Evolutionary conservation across 1,140 invertebrate genomes (phyloP).

Genomic region (Hyposmocoma kahamanoa): DNA sequence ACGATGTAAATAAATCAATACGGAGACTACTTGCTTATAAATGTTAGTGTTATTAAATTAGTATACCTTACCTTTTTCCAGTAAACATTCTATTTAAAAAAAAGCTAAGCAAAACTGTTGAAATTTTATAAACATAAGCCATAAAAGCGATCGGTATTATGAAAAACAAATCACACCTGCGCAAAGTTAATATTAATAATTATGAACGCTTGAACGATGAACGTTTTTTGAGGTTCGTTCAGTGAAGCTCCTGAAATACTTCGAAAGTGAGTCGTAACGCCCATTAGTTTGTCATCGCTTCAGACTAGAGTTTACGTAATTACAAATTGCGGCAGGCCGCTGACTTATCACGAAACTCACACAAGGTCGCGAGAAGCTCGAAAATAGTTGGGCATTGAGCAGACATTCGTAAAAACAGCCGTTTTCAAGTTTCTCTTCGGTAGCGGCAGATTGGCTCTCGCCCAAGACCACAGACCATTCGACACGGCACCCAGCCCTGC

Average conservation of each 20-base stretch:
- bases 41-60: too few species aligned
- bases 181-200: too few species aligned
- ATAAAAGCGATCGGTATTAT: too few species aligned
- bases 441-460: conserved; percentile 39
- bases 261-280: neutral
- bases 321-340: conserved; percentile 38
- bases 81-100: too few species aligned
- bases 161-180: too few species aligned
- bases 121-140: too few species aligned
- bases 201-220: too few species aligned
- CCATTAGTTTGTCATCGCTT: conserved; percentile 20
- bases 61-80: too few species aligned
- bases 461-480: conserved; percentile 59
- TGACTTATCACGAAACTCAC: conserved; percentile 33
- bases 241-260: conserved; percentile 17
- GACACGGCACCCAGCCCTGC: conserved; percentile 46
- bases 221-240: too few species aligned
- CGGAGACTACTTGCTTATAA: too few species aligned
- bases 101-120: too few species aligned
- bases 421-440: conserved; percentile 54
- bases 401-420: conserved; percentile 64
- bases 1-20: too few species aligned
- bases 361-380: conserved; percentile 57
- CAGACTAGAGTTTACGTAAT: conserved; percentile 33
- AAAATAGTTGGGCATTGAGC: conserved; percentile 61